A percentile compares a stretch with the other conserved stretches of the same genome.
Conservation (phyloP, 2,888 invertebrate genomes). For the Drosophila mercatorum region DNA sequence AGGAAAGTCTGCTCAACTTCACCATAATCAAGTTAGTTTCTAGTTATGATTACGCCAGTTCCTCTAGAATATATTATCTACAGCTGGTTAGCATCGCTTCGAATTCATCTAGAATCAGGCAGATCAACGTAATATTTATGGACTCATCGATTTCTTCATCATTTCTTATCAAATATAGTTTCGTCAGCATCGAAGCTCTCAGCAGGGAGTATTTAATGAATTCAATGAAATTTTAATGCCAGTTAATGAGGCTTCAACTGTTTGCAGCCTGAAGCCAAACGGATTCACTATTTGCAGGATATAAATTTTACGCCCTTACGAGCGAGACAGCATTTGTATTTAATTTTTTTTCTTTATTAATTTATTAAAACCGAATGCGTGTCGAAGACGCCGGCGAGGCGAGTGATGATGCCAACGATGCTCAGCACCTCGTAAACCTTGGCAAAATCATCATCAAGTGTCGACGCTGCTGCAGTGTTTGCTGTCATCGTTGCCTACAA, state of each 20-base stretch:
- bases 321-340: conserved; percentile 26
- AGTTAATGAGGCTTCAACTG: conserved; percentile 66
- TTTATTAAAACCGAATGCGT: conserved; percentile 71
- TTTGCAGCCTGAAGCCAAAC: conserved; percentile 21
- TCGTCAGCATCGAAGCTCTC: neutral
- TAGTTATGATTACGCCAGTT: neutral
- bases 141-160: too few relatives aligned
- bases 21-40: too few relatives aligned
- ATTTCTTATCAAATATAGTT: neutral
- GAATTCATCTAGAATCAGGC: neutral
- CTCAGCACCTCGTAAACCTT: conserved; percentile 71
- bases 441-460: conserved; percentile 62
- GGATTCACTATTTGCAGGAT: conserved; percentile 20
- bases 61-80: neutral
- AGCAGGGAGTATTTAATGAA: neutral
- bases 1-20: too few relatives aligned
- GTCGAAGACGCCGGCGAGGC: conserved; percentile 26
- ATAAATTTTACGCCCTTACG: conserved; percentile 59
- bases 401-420: conserved; percentile 38
- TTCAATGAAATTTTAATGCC: conserved; percentile 31
- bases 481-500: conserved; percentile 39
- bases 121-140: too few relatives aligned
- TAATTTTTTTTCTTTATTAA: conserved; percentile 54
- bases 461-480: conserved; percentile 26
- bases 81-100: too few relatives aligned